phyloP scores from a whole-genome alignment of 1,140 invertebrate species.

The Hydropsyche tenuis region DNA sequence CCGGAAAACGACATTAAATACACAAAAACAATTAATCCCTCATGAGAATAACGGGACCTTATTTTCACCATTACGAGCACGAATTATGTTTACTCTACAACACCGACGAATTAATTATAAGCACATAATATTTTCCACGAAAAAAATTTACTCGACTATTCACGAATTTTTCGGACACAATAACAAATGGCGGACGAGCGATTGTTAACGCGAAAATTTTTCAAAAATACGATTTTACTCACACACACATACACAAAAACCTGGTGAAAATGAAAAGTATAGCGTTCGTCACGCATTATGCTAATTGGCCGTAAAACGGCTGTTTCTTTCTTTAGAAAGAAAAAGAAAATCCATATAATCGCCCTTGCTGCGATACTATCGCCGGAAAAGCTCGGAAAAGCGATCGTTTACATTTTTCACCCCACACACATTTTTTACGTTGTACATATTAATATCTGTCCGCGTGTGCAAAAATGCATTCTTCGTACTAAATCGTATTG shows the following conservation, averaged over 20 bases:
- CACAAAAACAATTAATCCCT: not conserved
- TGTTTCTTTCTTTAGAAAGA: not conserved
- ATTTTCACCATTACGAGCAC: not conserved
- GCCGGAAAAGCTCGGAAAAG: not conserved
- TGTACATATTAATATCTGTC: not conserved
- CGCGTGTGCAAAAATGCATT: not conserved
- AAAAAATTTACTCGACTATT: too few relatives aligned
- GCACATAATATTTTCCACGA: too few relatives aligned
- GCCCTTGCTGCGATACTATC: not conserved
- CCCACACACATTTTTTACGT: not conserved
- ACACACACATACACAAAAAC: too few relatives aligned
- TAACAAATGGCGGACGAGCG: too few relatives aligned
- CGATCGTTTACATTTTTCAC: not conserved
- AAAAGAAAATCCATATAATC: not conserved
- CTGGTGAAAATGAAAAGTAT: not conserved
- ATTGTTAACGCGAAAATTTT: too few relatives aligned
- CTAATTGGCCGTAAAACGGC: not conserved
- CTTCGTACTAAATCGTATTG: too few relatives aligned
- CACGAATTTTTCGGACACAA: too few relatives aligned
- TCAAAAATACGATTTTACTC: too few relatives aligned
- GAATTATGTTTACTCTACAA: not conserved
- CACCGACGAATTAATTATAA: too few relatives aligned
- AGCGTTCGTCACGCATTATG: slow-evolving; percentile 17
- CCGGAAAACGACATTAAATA: not conserved
- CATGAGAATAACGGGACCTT: not conserved